Evolutionary conservation across 2,888 invertebrate species (phyloP), one percentile per base, ranked within the genome.

Genomic region (Hemistola chrysoprasaria): DNA sequence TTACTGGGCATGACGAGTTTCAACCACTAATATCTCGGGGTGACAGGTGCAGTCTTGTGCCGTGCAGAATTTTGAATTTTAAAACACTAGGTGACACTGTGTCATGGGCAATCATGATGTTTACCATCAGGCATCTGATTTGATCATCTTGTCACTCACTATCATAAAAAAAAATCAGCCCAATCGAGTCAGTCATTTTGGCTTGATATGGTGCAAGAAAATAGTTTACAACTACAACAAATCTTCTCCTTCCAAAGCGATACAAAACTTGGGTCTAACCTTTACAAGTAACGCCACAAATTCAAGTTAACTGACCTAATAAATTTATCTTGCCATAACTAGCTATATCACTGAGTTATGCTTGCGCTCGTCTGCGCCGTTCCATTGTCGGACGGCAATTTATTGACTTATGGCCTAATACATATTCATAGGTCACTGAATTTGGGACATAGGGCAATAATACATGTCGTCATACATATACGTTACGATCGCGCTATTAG

Each of bases 291-390:
- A 46, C 56, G 62, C 73, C 71, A 82, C 79, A 79, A 81, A 81
- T 80, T 76, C 73, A 64, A 79, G 79, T 82, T 80, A 82, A 78
- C 74, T 74, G 74, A 74, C 73, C 72, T 79, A 85, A 84, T 82
- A 79, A 83, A 86, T 85, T 84, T 80, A 85, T 82, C 70, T 73
- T 75, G 69, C 71, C 78, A 77, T 83, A 82, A 82, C 83, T 76
- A 76, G 80, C 68, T 74, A 56, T 76, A 76, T 77, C 71, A 61
- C 66, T 81, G 79, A 84, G 71, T 80, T 81, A 84, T 75, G 71
- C 22, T 53, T 51, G 51, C 53, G 51, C 50, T 53, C 44, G 60
- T 53, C 55, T 55, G 23, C 46, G 31, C 50, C 72, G 73, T 71
- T 58, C 60, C 76, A 75, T 67, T 78, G 61, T 56, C 28, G 11